phyloP scores from a whole-genome alignment of 2,888 invertebrate genomes.

The Odontocolon sp. region DNA sequence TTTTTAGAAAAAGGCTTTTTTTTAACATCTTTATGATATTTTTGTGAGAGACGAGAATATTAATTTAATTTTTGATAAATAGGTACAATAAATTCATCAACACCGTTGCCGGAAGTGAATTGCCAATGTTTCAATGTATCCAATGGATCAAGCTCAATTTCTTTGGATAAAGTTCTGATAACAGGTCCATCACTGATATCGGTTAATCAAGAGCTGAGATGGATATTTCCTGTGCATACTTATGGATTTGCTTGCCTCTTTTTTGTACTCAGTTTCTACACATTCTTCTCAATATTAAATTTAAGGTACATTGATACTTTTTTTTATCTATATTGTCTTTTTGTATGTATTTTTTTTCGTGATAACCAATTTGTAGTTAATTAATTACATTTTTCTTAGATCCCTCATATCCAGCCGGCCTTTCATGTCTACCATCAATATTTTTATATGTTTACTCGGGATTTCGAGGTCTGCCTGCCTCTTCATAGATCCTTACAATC shows the following conservation, averaged over 20 bases:
- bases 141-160: constrained; percentile 66
- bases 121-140: constrained; percentile 65
- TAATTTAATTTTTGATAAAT: background rate
- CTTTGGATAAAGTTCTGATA: constrained; percentile 71
- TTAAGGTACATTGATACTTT: constrained; percentile 79
- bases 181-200: constrained; percentile 74
- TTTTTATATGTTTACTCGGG: constrained; percentile 82
- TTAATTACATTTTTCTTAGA: constrained; percentile 71
- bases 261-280: constrained; percentile 83
- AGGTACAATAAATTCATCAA: constrained; percentile 66
- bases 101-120: constrained; percentile 68
- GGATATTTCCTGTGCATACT: constrained; percentile 83
- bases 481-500: constrained; percentile 84
- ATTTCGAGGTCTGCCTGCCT: constrained; percentile 82
- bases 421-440: constrained; percentile 83
- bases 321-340: background rate
- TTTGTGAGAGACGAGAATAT: background rate
- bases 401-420: constrained; percentile 82
- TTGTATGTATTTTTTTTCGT: too few relatives aligned
- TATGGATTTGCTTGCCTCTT: constrained; percentile 83
- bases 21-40: background rate
- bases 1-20: too few relatives aligned
- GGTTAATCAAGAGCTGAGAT: constrained; percentile 81
- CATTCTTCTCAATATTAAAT: constrained; percentile 83
- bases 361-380: too few relatives aligned